These are phyloP conservation scores for Chloebia gouldiae DNA, from an alignment of 2,113 vertebrate species.

Conservation along the genomic window DNA sequence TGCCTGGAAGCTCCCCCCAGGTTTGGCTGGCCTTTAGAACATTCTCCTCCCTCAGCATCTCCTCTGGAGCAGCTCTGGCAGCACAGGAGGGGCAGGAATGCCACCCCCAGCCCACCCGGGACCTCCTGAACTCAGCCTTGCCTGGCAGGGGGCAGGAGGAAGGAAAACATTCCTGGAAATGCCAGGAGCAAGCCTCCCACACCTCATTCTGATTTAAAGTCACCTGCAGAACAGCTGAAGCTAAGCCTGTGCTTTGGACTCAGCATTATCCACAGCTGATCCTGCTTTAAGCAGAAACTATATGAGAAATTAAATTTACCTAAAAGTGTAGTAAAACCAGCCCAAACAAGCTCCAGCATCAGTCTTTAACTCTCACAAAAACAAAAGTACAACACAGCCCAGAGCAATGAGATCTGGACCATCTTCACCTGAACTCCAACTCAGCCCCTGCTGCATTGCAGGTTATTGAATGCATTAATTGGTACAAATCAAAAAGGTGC, in stretches of 20 bases:
- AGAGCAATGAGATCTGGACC: neutral
- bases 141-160: neutral
- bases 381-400: neutral
- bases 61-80: neutral
- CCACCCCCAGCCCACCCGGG: neutral
- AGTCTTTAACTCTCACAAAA: fast-evolving
- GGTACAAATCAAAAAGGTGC: neutral
- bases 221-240: neutral
- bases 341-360: neutral
- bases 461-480: neutral
- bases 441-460: neutral
- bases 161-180: neutral
- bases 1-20: neutral
- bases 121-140: neutral
- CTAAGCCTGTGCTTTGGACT: neutral
- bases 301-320: fast-evolving
- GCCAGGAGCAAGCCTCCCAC: neutral
- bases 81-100: neutral
- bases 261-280: neutral
- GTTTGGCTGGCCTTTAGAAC: neutral
- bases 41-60: neutral
- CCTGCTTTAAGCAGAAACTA: neutral
- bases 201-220: neutral
- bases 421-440: fast-evolving
- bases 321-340: neutral